Evolutionary conservation across 1,140 invertebrate genomes (phyloP), one percentile per base, ranked within the genome.

Genomic region (Meloidogyne hapla): DNA sequence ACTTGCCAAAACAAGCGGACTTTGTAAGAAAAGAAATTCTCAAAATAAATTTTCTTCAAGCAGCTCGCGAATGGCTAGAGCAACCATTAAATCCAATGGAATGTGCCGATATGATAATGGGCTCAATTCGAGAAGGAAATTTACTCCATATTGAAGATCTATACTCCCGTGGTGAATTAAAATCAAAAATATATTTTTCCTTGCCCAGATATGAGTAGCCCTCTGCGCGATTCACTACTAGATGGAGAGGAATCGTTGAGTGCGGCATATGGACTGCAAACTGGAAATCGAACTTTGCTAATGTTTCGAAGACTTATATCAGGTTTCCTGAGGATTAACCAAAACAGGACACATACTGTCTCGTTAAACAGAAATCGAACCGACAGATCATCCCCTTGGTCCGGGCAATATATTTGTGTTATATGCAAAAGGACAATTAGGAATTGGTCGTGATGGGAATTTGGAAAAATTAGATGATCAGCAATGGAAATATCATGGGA

Each of bases 131-230:
- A 9, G 75, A 81, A 61, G 79, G 75, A n/a, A 28, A 72, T 15
- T 79, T 79, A 15, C 23, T 83, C 5, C 81, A 82, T 67, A 81
- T 84, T 28, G 75, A 69, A 56, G 81, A 82, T 45, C 82, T 82
- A 83, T 82, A 82, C 62, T 83, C 82, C 21, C 67, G 81, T 6
- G 81, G n/a, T n/a, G n/a, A n/a, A n/a, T n/a, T n/a, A n/a, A n/a
- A n/a, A n/a, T n/a, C n/a, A n/a, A n/a, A n/a, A n/a, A n/a, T n/a
- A n/a, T n/a, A n/a, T n/a, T n/a, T n/a, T n/a, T n/a, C n/a, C n/a
- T n/a, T n/a, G n/a, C n/a, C n/a, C n/a, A n/a, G n/a, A 82, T 45
- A 64, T 83, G 25, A 84, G 83, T 6, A 84, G 78, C 28, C 81
- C 81, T 18, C 40, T 82, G 15, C 25, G 63, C 25, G 81, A 82